phyloP scores from a whole-genome alignment of 2,113 vertebrate genomes.

The Natator depressus region DNA sequence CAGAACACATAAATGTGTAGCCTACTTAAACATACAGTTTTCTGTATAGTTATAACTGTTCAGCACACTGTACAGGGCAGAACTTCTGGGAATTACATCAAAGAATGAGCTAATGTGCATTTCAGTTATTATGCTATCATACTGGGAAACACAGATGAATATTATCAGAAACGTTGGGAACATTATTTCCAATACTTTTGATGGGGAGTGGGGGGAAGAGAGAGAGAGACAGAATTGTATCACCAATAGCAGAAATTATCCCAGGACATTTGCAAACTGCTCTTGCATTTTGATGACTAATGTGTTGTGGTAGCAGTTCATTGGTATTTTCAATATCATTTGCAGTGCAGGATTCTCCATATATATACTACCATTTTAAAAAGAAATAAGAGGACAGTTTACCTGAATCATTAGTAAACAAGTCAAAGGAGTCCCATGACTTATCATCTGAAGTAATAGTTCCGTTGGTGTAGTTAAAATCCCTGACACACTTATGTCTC shows the following conservation, averaged over 20 bases:
- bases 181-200: not conserved
- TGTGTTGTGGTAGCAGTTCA: not conserved
- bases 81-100: slow-evolving; percentile 31
- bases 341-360: not conserved
- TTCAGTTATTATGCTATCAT: slow-evolving; percentile 16
- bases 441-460: slow-evolving; percentile 52
- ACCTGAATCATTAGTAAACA: slow-evolving; percentile 78
- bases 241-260: not conserved
- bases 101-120: not conserved
- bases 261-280: not conserved
- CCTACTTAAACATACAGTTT: not conserved
- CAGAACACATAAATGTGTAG: not conserved
- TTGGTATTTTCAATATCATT: not conserved
- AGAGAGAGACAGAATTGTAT: not conserved
- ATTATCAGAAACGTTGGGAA: slow-evolving; percentile 23
- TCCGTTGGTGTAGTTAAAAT: slow-evolving; percentile 55
- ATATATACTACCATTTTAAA: not conserved
- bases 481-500: slow-evolving; percentile 89
- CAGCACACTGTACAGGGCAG: not conserved
- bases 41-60: not conserved
- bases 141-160: slow-evolving; percentile 5
- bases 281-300: not conserved
- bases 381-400: slow-evolving; percentile 3
- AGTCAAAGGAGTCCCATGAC: slow-evolving; percentile 78
- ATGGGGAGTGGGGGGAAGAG: not conserved